Evolutionary conservation across 2,888 invertebrate genomes (phyloP), one percentile per base, ranked within the genome.

Genomic region (Melanophora roralis): DNA sequence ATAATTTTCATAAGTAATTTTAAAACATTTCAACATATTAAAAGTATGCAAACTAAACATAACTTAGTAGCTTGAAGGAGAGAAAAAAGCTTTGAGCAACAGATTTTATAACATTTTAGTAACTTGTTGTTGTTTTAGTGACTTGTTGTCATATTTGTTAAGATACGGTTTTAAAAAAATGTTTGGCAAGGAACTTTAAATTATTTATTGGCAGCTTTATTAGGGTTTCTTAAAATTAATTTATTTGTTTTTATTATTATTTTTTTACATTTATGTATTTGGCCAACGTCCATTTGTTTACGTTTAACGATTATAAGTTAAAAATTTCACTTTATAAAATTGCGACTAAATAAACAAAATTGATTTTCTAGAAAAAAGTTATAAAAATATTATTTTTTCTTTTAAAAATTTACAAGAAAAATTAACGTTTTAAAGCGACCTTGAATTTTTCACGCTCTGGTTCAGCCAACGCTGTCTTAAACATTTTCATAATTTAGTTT

Each of bases 371-470:
- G 36, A 51, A 69, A 76, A 76, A 69, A 57, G 51, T 53, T 65
- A 34, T 27, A 53, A 19, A 49, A 12, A 19, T 55, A 47, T 23
- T 16, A 40, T 71, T 43, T 19, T 4, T n/a, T 53, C 23, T 16
- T 32, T 53, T 16, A n/a, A 27, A 51, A 62, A 55, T 49, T 43
- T 53, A 57, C 67, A 73, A 75, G 59, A 68, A 69, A 67, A 62
- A 9, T 16, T n/a, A 72, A 78, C 72, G 53, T 60, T 19, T 49
- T 38, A 59, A 72, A 57, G 68, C 76, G 80, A 80, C 80, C 80
- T 80, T 80, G 72, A 57, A 64, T 57, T 73, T 57, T 64, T 76
- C 51, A 80, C 53, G 80, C 80, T 80, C 80, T 80, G 80, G 62
- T 80, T 76, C 72, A 72, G 47, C 72, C 57, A 68, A 76, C 68